phyloP scores from a whole-genome alignment of 2,797 vertebrate species.

The Enteromius viviparus region DNA sequence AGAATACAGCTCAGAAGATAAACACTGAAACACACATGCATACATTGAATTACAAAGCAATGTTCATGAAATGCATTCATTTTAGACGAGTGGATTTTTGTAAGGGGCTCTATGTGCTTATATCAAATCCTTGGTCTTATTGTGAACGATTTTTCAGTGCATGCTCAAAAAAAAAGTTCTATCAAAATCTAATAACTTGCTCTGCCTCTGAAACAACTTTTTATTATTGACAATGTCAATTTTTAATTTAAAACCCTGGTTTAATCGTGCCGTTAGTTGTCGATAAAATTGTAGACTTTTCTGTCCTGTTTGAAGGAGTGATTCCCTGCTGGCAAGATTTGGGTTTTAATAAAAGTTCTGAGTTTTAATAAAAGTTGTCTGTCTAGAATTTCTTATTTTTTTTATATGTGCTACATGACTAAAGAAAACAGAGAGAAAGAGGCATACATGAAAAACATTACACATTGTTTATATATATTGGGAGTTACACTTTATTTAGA shows the following conservation, averaged over 20 bases:
- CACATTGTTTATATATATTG: too few species aligned
- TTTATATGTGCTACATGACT: too few species aligned
- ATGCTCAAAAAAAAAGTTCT: neutral
- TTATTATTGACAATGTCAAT: neutral
- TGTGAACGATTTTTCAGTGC: neutral
- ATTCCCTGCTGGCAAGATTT: neutral
- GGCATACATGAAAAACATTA: too few species aligned
- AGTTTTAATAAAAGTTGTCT: neutral
- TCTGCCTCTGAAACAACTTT: neutral
- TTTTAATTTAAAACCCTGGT: neutral
- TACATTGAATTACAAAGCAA: constrained; percentile 51
- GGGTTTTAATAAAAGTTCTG: neutral
- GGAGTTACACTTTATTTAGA: too few species aligned
- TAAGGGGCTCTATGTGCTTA: constrained; percentile 48
- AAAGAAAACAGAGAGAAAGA: too few species aligned
- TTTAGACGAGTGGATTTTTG: constrained; percentile 53
- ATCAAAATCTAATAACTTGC: neutral
- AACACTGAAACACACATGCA: neutral
- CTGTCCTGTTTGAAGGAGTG: neutral
- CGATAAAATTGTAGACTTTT: neutral
- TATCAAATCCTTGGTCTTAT: constrained; percentile 31
- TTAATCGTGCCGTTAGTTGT: neutral
- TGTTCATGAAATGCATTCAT: constrained; percentile 61
- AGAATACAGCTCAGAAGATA: constrained; percentile 55
- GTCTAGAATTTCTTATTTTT: too few species aligned